phyloP scores from a whole-genome alignment of 2,888 invertebrate species.

The Stenotaenia linearis region DNA sequence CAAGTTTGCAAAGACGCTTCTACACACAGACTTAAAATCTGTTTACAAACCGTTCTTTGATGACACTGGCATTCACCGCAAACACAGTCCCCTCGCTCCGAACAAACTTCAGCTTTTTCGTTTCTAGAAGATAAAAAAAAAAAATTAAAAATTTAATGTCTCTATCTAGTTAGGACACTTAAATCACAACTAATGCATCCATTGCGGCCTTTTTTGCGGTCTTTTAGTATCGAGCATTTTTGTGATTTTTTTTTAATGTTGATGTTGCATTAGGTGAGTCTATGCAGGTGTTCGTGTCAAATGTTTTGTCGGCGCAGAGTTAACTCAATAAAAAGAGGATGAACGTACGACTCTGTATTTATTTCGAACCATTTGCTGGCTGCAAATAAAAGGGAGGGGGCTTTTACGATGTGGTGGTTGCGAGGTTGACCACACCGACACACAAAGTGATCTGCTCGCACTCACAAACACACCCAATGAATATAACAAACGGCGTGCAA shows the following conservation, averaged over 20 bases:
- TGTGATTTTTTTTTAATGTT: too few relatives aligned
- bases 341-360: not conserved
- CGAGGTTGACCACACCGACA: not conserved
- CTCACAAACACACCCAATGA: not conserved
- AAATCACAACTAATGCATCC: too few relatives aligned
- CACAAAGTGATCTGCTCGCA: constrained; percentile 4
- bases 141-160: too few relatives aligned
- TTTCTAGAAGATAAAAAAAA: not conserved
- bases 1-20: too few relatives aligned
- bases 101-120: constrained; percentile 27
- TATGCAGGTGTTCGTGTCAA: not conserved
- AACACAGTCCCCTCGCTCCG: constrained; percentile 36
- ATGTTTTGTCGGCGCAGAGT: not conserved
- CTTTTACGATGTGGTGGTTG: not conserved
- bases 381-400: not conserved
- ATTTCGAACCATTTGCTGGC: not conserved
- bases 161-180: too few relatives aligned
- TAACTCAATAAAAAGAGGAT: not conserved
- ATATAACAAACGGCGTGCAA: not conserved
- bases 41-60: constrained; percentile 36
- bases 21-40: too few relatives aligned
- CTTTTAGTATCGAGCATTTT: not conserved
- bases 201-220: not conserved
- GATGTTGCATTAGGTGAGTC: not conserved
- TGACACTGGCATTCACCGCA: constrained; percentile 33